phyloP scores from a whole-genome alignment of 92 coral and sea anemone genomes.

The Phenganax marumi region DNA sequence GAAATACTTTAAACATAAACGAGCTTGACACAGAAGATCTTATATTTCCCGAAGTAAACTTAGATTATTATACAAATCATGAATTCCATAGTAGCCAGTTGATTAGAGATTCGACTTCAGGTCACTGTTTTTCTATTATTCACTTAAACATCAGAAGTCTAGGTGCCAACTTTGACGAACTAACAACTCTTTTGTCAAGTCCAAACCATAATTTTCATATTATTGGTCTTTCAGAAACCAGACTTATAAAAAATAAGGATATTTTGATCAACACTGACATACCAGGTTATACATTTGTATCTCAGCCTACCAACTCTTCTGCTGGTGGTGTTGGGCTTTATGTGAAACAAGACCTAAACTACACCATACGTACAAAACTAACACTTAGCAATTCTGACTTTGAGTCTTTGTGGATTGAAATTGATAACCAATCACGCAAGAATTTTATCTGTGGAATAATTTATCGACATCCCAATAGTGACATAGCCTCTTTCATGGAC shows the following conservation, averaged over 20 bases:
- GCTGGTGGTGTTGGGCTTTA: conserved; percentile 60
- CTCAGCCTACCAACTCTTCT: conserved; percentile 47
- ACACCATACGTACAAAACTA: conserved; percentile 35
- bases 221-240: not conserved
- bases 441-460: conserved; percentile 54
- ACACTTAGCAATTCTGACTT: conserved; percentile 17
- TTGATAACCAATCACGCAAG: conserved; percentile 36
- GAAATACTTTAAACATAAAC: not conserved
- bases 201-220: not conserved
- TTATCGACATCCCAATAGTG: conserved; percentile 58
- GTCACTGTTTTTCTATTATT: not conserved
- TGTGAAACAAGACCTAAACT: conserved; percentile 29
- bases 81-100: not conserved
- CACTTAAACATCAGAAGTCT: not conserved
- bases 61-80: not conserved
- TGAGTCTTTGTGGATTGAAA: conserved; percentile 60
- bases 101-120: not conserved
- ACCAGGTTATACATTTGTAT: conserved; percentile 49
- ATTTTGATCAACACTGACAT: conserved; percentile 35
- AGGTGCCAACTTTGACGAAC: not conserved
- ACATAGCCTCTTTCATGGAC: too few relatives aligned
- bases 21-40: not conserved
- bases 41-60: not conserved
- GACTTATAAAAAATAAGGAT: conserved; percentile 20
- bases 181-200: not conserved